Conservation (phyloP, 1,140 invertebrate genomes). For the Geopemphigus sp. region DNA sequence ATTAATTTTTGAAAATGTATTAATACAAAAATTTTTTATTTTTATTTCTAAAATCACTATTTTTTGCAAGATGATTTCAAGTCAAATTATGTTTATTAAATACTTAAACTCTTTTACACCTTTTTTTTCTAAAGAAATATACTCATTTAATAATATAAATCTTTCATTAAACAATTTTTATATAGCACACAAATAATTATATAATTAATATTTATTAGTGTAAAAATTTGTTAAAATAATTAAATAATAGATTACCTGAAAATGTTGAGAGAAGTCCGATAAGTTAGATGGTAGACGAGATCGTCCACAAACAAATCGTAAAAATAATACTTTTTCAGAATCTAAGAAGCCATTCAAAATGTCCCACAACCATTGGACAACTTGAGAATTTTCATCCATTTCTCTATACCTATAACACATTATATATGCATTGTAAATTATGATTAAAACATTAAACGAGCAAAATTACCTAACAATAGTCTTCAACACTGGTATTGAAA, state of each 20-base stretch:
- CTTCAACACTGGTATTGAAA: slow-evolving; percentile 64
- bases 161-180: neutral
- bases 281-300: slow-evolving; percentile 67
- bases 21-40: no score
- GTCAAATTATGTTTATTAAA: no score
- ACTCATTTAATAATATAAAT: no score
- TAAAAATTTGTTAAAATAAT: no score
- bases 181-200: neutral
- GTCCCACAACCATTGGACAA: slow-evolving; percentile 68
- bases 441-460: neutral
- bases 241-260: slow-evolving; percentile 59
- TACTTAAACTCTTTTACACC: no score
- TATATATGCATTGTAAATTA: neutral
- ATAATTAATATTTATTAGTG: no score
- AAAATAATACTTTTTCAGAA: slow-evolving; percentile 66
- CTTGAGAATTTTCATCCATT: slow-evolving; percentile 63
- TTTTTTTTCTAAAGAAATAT: no score
- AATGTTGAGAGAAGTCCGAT: slow-evolving; percentile 67
- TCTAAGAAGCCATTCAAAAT: slow-evolving; percentile 66
- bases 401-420: slow-evolving; percentile 62
- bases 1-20: no score
- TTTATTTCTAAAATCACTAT: no score
- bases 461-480: slow-evolving; percentile 63
- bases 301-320: slow-evolving; percentile 68
- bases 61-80: no score